Percentiles rank a stretch among this genome's conserved stretches.
Conservation (phyloP, 2,888 invertebrate genomes). For the Euplexia lucipara region DNA sequence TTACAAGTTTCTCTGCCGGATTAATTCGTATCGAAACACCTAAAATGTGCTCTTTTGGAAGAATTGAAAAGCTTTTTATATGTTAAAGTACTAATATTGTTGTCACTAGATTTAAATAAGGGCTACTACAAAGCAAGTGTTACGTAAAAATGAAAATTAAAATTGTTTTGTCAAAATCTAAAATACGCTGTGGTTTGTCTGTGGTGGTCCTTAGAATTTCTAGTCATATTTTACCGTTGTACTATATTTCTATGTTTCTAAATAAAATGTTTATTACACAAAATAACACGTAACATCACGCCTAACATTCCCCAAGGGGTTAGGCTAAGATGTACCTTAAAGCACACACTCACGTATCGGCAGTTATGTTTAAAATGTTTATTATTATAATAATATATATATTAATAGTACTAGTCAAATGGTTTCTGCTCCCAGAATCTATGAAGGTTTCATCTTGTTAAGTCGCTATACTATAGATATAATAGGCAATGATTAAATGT, state of each 20-base stretch:
- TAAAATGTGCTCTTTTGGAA: slow-evolving; percentile 30
- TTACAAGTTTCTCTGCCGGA: slow-evolving; percentile 64
- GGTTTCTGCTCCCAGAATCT: slow-evolving; percentile 66
- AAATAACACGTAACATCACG: too few species aligned
- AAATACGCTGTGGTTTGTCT: slow-evolving; percentile 23
- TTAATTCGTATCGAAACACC: slow-evolving; percentile 55
- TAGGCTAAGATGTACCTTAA: too few species aligned
- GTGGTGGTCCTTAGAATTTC: slow-evolving; percentile 36
- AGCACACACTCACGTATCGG: too few species aligned
- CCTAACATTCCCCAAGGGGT: too few species aligned
- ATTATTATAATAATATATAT: slow-evolving; percentile 30
- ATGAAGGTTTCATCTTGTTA: slow-evolving; percentile 73
- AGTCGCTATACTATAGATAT: slow-evolving; percentile 79
- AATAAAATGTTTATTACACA: slow-evolving; percentile 62
- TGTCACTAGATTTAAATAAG: slow-evolving; percentile 27
- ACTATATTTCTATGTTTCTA: slow-evolving; percentile 55
- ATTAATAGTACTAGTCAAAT: slow-evolving; percentile 63
- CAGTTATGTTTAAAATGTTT: slow-evolving; percentile 56
- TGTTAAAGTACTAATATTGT: slow-evolving; percentile 42
- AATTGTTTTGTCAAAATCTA: background rate
- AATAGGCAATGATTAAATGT: slow-evolving; percentile 83
- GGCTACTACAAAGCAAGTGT: slow-evolving; percentile 28
- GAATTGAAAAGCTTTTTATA: slow-evolving; percentile 28
- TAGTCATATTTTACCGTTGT: slow-evolving; percentile 43
- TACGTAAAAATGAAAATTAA: slow-evolving; percentile 3